These are phyloP conservation scores for Charaxes varanes DNA, from an alignment of 1,140 invertebrate genomes.

Conservation along the genomic window DNA sequence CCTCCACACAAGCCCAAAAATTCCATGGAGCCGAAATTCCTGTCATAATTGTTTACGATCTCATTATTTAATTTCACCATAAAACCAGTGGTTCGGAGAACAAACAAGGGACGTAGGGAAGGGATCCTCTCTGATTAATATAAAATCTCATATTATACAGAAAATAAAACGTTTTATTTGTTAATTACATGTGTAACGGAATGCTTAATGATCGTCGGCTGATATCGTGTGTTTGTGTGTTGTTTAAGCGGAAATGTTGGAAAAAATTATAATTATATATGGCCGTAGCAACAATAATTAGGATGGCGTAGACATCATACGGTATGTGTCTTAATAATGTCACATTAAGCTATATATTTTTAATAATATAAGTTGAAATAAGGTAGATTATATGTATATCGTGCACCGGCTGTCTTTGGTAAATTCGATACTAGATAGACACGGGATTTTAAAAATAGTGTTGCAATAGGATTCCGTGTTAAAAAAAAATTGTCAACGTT, in stretches of 20 bases:
- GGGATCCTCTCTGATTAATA: conserved; percentile 19
- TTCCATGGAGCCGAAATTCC: too few relatives aligned
- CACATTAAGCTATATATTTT: too few relatives aligned
- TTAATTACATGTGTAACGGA: conserved; percentile 42
- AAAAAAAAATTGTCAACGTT: too few relatives aligned
- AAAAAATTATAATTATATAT: conserved; percentile 57
- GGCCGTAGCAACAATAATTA: conserved; percentile 41
- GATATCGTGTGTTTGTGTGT: conserved; percentile 14
- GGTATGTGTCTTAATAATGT: too few relatives aligned
- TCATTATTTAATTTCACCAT: conserved; percentile 20
- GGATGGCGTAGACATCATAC: conserved; percentile 5
- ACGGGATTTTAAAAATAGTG: too few relatives aligned
- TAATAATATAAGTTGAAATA: too few relatives aligned
- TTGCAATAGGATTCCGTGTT: too few relatives aligned
- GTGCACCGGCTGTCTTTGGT: too few relatives aligned
- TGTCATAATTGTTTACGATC: conserved; percentile 11
- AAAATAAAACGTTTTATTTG: conserved; percentile 29
- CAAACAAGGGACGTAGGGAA: conserved; percentile 3
- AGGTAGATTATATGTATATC: too few relatives aligned
- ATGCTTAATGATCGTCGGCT: conserved; percentile 19
- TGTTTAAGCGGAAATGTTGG: conserved; percentile 46
- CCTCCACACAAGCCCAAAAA: too few relatives aligned
- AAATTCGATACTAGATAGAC: too few relatives aligned
- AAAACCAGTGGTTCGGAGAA: conserved; percentile 14
- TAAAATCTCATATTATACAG: conserved; percentile 19